These are phyloP conservation scores for Uropetala carovei DNA, from an alignment of 2,888 invertebrate species.

Conservation along the genomic window DNA sequence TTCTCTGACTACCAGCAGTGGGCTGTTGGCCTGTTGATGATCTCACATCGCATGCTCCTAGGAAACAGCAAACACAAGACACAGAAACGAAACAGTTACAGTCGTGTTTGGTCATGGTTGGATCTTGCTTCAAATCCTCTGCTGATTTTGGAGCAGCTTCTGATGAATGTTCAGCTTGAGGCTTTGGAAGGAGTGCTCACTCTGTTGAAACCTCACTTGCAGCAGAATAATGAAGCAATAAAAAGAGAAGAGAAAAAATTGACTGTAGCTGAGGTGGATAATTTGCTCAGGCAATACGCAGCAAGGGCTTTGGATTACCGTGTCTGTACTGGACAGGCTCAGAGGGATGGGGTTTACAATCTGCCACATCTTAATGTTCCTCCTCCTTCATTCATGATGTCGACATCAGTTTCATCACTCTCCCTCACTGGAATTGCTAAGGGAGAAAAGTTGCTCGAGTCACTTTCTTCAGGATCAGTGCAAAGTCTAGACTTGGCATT, in stretches of 20 bases:
- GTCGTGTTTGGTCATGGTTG: slow-evolving; percentile 67
- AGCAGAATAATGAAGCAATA: background rate
- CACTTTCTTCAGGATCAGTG: slow-evolving; percentile 81
- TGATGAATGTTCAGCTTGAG: slow-evolving; percentile 91
- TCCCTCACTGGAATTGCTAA: slow-evolving; percentile 75
- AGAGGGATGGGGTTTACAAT: background rate
- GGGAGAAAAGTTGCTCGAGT: slow-evolving; percentile 77
- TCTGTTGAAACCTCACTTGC: slow-evolving; percentile 5
- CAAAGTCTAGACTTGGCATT: slow-evolving; percentile 78
- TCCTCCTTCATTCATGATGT: slow-evolving; percentile 72
- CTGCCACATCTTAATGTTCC: slow-evolving; percentile 69
- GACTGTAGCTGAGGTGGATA: slow-evolving; percentile 75
- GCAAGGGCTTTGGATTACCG: slow-evolving; percentile 87
- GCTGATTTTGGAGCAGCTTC: slow-evolving; percentile 87
- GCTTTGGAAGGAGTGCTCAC: slow-evolving; percentile 80
- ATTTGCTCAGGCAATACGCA: slow-evolving; percentile 84
- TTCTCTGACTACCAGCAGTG: slow-evolving; percentile 44
- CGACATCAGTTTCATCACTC: slow-evolving; percentile 71
- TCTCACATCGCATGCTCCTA: slow-evolving; percentile 71
- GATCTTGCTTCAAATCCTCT: slow-evolving; percentile 77
- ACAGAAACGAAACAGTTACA: slow-evolving; percentile 81
- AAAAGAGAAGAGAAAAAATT: background rate
- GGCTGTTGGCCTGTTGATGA: slow-evolving; percentile 56
- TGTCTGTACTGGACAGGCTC: slow-evolving; percentile 70
- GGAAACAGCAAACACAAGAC: slow-evolving; percentile 78